phyloP scores from a whole-genome alignment of 2,113 vertebrate genomes.

The Corythoichthys haematopterus region DNA sequence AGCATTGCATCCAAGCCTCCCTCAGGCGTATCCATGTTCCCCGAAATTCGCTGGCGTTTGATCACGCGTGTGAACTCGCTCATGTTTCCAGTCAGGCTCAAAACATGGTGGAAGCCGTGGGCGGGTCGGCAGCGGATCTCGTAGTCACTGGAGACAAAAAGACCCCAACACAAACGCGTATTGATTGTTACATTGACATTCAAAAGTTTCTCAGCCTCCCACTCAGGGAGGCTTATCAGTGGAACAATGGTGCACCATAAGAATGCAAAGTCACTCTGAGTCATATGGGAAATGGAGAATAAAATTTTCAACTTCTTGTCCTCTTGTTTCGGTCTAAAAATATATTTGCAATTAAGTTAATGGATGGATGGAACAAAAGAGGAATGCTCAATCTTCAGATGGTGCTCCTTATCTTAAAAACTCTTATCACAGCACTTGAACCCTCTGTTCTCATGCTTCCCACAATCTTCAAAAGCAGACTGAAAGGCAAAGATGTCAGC shows the following conservation, averaged over 20 bases:
- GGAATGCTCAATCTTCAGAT: background rate
- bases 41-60: slow-evolving; percentile 89
- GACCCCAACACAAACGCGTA: background rate
- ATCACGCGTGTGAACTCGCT: slow-evolving; percentile 88
- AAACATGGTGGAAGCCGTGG: slow-evolving; percentile 90
- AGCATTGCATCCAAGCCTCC: slow-evolving; percentile 96
- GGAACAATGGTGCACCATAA: slow-evolving; percentile 4
- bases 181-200: background rate
- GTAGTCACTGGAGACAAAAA: slow-evolving; percentile 75
- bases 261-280: slow-evolving; percentile 15
- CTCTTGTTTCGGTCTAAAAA: background rate
- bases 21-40: slow-evolving; percentile 96
- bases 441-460: background rate
- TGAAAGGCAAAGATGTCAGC: background rate
- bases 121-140: slow-evolving; percentile 89
- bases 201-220: slow-evolving; percentile 2
- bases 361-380: background rate
- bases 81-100: slow-evolving; percentile 89
- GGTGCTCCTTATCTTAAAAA: background rate
- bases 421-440: background rate
- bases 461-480: background rate
- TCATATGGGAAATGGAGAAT: slow-evolving; percentile 5
- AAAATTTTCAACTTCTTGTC: background rate
- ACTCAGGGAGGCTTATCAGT: background rate
- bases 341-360: background rate